Base-by-base conservation (phyloP, 2,888 invertebrate species). In the Drosophila neutralis region DNA sequence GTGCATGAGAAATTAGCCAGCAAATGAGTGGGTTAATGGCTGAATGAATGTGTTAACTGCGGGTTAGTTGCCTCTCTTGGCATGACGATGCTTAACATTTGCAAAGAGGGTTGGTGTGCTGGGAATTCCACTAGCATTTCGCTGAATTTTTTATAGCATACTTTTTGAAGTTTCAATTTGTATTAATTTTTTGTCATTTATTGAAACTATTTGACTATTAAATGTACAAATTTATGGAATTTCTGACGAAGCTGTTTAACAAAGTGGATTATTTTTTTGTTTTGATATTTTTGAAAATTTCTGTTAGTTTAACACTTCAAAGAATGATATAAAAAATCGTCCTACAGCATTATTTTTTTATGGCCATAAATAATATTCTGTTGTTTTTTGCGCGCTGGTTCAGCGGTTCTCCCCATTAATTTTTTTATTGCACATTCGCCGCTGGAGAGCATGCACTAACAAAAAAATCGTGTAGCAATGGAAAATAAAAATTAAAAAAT, bases 391-490 rank as follows among this genome's bases (percentile, higher is more conserved):
- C n/a, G 6, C 21, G 24, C 52, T 54, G 52, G 27, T 27, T 58
- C 35, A 42, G 35, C 49, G 18, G 10, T 48, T 59, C 8, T 38
- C 38, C 36, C 51, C 4, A 35, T 35, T 3, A 4, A 10, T 27
- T 33, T 38, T 56, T 38, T 38, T 4, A 15, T 31, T 18, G 66
- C 42, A 45, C 38, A 42, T 27, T 27, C 18, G 27, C 62, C 60
- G 59, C 67, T 73, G 57, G 42, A 54, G 70, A 63, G 58, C 82
- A 84, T 82, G 83, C 82, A 80, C 70, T 64, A 31, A 65, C 56
- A 68, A 67, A 54, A 18, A 56, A 51, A 58, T 31, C 13, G n/a
- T 49, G 45, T 54, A 49, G 21, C 29, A 61, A 60, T 42, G 10
- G 51, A 61, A 36, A 40, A 56, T 35, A 40, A 21, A 48, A 8